Base-by-base conservation (phyloP, 92 coral and sea anemone species). In the Bergia sp. region DNA sequence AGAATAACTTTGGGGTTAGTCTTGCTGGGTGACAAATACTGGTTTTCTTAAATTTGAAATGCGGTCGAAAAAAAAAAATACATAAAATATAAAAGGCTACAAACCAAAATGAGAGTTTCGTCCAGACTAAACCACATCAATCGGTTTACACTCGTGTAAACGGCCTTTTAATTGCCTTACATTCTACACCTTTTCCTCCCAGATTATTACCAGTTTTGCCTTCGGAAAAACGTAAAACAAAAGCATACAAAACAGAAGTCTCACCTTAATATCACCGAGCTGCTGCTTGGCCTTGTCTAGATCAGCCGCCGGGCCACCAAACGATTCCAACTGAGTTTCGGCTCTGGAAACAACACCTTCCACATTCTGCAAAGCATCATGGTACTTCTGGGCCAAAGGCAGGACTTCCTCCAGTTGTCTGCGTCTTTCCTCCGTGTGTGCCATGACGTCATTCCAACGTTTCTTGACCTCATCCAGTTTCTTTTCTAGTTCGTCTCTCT, bases 331-430 rank as follows among this genome's bases (percentile, higher is more conserved):
- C 69, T 91, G 92, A 7, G 95, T 89, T 81, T 95, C 99, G 2
- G 95, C 98, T 75, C 92, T 43, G 38, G 91, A 82, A 3, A 95
- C 96, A 42, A 97, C 98, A 81, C 94, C 97, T 44, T 96, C 96
- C 65, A 97, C 97, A 73, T 96, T 94, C 91, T 94, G 93, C 66
- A 94, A 82, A 57, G 98, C 93, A 87, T 92, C 96, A 88, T 94
- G 93, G 92, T 94, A 97, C 42, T 94, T 94, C 90, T 92, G 94
- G 74, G 99, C 96, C 92, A 97, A 96, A 81, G 99, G 99, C 42
- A 95, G 77, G n/a, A 95, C 84, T 73, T 92, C 95, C 44, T 86
- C 92, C 65, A 97, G 76, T 76, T 95, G 96, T 61, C 88, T 88
- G 66, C 92, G 96, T 78, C 98, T 86, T 40, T 88, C 89, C 80